These are phyloP conservation scores for Vulpes vulpes DNA, from an alignment of 2,113 vertebrate genomes.

Conservation along the genomic window DNA sequence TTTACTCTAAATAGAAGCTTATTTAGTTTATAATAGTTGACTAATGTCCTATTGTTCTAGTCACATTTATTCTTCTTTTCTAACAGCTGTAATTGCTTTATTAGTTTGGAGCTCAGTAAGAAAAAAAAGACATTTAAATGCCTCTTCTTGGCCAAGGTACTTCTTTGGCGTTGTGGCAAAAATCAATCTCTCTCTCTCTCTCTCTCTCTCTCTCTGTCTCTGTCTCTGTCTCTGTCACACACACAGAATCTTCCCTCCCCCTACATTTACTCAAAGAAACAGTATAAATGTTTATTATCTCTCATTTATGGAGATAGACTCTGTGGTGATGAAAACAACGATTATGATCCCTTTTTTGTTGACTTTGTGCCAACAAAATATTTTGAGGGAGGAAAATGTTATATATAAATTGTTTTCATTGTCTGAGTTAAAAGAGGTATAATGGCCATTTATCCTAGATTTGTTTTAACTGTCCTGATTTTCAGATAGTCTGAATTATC, in stretches of 20 bases:
- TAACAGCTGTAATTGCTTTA: conserved; percentile 17
- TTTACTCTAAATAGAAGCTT: conserved; percentile 25
- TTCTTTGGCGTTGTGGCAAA: not conserved
- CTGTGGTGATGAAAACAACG: not conserved
- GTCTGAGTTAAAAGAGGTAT: conserved; percentile 45
- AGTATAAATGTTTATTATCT: not conserved
- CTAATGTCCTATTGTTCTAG: not conserved
- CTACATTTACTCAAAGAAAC: not conserved
- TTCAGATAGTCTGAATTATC: conserved; percentile 71
- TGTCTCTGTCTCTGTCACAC: not conserved
- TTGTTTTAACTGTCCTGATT: conserved; percentile 65
- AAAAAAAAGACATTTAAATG: conserved; percentile 20
- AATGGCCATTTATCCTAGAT: conserved; percentile 62
- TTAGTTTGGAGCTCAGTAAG: conserved; percentile 16
- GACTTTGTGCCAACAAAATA: conserved; percentile 46
- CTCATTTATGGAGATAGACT: not conserved
- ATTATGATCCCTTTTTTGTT: conserved; percentile 30
- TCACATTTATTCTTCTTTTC: conserved; percentile 20
- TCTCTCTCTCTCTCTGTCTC: not conserved
- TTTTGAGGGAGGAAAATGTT: conserved; percentile 55
- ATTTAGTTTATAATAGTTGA: conserved; percentile 33
- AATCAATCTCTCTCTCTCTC: not conserved
- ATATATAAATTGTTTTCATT: conserved; percentile 20
- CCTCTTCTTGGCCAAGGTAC: not conserved
- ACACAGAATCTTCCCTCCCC: not conserved